Evolutionary conservation across 2,113 vertebrate species (phyloP).

Genomic region (Gracilinanus agilis): DNA sequence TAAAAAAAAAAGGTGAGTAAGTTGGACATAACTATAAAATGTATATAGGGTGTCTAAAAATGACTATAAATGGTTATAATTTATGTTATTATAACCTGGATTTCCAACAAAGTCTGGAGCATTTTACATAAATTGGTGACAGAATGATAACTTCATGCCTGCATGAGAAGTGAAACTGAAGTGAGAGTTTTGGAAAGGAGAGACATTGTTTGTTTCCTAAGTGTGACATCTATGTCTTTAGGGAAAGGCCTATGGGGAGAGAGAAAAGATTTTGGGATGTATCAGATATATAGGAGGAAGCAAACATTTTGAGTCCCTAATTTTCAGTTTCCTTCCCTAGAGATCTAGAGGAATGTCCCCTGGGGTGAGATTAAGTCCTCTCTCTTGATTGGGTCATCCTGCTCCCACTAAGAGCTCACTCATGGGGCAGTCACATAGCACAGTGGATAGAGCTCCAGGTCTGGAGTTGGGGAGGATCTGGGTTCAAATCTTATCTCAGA

Average conservation of each 20-base stretch:
- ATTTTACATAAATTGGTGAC: background rate
- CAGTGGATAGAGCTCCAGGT: too few relatives aligned
- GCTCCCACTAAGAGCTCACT: background rate
- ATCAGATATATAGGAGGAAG: background rate
- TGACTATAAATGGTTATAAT: background rate
- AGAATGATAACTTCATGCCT: background rate
- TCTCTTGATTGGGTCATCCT: background rate
- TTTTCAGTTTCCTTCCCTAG: background rate
- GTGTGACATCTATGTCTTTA: background rate
- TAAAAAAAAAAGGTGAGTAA: background rate
- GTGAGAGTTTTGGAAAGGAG: too few relatives aligned
- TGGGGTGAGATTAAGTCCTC: background rate
- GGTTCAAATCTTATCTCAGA: too few relatives aligned
- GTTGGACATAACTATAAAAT: background rate
- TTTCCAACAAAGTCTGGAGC: background rate
- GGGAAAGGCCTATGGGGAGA: background rate
- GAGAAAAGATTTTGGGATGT: background rate
- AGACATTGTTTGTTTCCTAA: background rate
- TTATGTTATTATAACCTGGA: background rate
- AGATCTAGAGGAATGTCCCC: background rate
- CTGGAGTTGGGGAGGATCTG: too few relatives aligned
- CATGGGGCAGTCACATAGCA: too few relatives aligned
- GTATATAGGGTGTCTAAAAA: background rate
- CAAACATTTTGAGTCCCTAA: background rate
- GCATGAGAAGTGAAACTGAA: background rate